Conservation (phyloP, 2,797 vertebrate genomes). For the Nyctalus aviator region DNA sequence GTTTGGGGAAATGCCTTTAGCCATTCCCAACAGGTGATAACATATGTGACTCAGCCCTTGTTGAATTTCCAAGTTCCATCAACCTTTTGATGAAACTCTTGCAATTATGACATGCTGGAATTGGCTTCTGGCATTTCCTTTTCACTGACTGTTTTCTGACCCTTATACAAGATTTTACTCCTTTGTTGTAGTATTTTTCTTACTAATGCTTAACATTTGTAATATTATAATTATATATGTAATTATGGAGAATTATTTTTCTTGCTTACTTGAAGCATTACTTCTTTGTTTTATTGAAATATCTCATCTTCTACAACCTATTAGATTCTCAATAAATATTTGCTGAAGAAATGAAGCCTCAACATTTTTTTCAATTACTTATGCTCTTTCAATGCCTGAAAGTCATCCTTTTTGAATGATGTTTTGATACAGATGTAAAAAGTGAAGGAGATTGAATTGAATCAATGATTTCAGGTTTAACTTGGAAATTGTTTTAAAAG, state of each 20-base stretch:
- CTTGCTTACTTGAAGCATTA: neutral
- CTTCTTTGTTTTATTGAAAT: constrained; percentile 7
- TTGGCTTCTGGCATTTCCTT: neutral
- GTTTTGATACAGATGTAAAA: neutral
- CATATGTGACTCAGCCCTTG: too few relatives aligned
- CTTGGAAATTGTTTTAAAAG: constrained; percentile 24
- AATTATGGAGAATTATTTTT: neutral
- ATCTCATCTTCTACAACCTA: neutral
- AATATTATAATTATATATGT: neutral
- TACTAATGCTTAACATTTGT: neutral
- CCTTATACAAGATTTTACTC: neutral
- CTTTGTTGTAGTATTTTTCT: constrained; percentile 1
- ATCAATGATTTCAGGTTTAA: neutral
- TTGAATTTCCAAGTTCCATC: too few relatives aligned
- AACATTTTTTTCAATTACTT: neutral
- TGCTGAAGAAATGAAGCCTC: neutral
- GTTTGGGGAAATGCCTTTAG: too few relatives aligned
- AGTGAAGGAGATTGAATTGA: neutral
- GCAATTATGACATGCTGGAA: too few relatives aligned
- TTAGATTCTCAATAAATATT: neutral
- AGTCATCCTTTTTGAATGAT: neutral
- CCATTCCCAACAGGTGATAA: too few relatives aligned
- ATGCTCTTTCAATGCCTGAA: neutral
- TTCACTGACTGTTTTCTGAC: neutral
- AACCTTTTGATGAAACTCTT: too few relatives aligned